phyloP scores from a whole-genome alignment of 2,113 vertebrate genomes.

The Rattus rattus region DNA sequence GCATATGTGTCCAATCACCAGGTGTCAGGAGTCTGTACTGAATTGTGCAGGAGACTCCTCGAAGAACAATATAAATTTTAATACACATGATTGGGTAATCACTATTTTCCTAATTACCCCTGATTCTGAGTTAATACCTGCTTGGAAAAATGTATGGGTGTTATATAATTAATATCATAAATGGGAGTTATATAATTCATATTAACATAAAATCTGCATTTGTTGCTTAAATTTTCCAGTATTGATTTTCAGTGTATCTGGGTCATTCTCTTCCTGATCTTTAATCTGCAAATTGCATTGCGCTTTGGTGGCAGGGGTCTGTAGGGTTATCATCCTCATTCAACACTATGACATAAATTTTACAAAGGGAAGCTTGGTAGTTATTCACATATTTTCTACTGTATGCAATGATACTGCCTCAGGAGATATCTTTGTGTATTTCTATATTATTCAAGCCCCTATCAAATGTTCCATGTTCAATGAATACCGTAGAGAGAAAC shows the following conservation, averaged over 20 bases:
- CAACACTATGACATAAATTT: not conserved
- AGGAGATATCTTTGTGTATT: not conserved
- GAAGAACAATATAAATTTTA: not conserved
- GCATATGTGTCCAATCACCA: not conserved
- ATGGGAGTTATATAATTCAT: not conserved
- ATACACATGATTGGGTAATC: not conserved
- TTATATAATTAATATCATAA: not conserved
- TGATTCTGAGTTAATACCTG: not conserved
- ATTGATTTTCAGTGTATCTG: not conserved
- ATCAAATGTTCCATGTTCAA: not conserved
- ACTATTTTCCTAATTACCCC: not conserved
- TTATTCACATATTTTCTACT: not conserved
- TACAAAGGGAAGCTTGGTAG: too few species aligned
- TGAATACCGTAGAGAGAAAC: not conserved
- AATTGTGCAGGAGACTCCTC: accelerated
- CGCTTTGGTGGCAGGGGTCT: not conserved
- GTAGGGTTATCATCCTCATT: not conserved
- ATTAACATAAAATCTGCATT: not conserved
- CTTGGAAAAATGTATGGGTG: not conserved
- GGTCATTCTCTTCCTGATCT: not conserved
- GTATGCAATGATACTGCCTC: not conserved
- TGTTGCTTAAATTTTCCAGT: not conserved
- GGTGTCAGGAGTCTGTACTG: not conserved
- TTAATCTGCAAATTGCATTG: not conserved
- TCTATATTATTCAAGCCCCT: not conserved